Base-by-base conservation (phyloP, 2,797 vertebrate genomes). In the Cirrhinus mrigala region DNA sequence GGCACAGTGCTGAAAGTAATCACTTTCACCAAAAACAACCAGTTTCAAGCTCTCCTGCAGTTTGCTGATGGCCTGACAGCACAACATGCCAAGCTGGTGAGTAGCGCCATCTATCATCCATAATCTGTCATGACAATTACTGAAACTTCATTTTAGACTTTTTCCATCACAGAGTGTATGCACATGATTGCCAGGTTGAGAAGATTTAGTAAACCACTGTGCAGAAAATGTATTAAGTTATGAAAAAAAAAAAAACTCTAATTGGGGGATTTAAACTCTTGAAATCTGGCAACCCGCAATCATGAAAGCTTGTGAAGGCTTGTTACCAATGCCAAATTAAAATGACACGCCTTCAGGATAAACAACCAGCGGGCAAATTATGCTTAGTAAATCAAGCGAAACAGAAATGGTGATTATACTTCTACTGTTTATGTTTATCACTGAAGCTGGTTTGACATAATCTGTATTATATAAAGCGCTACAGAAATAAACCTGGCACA, bases 21-120 rank as follows among this genome's bases (percentile, higher is more conserved):
- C 76, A 98, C 97, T 0, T 99, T 99, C 92, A 99, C 98, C 0
- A 99, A 99, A 94, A 99, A 99, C 92, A 98, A 96, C 84, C 98
- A 99, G 90, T 99, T 99, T 89, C 98, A 99, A 92, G 97, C 98
- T 0, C 94, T 99, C 73, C 88, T 99, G 52, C 98, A 99, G 86
- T 99, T 97, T 46, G 92, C 96, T 0, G 98, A 99, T 16, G 97
- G 96, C 0, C 84, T 97, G 70, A 96, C 96, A 0, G 96, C 98
- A 24, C 98, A 99, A 91, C 95, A 97, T 0, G 95, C 97, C 79
- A 99, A 99, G 90, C 92, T 99, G 96, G 98, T 99, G 92, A 97
- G 97, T 93, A 29, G 52, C 70, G 3, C 40, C 60, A 83, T 87
- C 89, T 89, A 56, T 83, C 62, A 84, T 82, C 15, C 12, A 7